Percentiles rank a stretch among this genome's conserved stretches.
These are phyloP conservation scores for Gortyna flavago DNA, from an alignment of 2,888 invertebrate genomes.

Conservation along the genomic window DNA sequence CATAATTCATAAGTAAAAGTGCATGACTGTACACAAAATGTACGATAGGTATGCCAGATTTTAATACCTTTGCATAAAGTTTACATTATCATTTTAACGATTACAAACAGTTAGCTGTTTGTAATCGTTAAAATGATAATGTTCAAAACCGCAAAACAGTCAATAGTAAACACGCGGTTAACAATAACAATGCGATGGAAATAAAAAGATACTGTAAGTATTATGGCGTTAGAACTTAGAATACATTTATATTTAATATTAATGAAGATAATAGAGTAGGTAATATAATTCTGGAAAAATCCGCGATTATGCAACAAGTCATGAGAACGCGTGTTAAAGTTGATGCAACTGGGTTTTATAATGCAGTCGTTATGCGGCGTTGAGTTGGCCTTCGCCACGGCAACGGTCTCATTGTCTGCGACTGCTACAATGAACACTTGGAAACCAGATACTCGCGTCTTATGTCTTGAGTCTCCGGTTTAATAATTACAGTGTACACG, in stretches of 20 bases:
- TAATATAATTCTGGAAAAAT: slow-evolving; percentile 52
- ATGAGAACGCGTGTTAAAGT: slow-evolving; percentile 73
- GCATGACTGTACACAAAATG: background rate
- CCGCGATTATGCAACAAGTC: slow-evolving; percentile 61
- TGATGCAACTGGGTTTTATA: slow-evolving; percentile 72
- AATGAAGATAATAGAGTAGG: slow-evolving; percentile 40
- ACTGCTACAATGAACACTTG: slow-evolving; percentile 85
- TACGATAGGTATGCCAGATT: background rate
- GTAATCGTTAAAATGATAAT: slow-evolving; percentile 49
- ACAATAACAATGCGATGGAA: slow-evolving; percentile 54
- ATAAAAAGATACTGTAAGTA: slow-evolving; percentile 37
- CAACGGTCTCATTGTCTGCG: slow-evolving; percentile 83
- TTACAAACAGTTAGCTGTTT: slow-evolving; percentile 14
- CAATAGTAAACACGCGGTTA: slow-evolving; percentile 59
- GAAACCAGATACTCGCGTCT: slow-evolving; percentile 87
- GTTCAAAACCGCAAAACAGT: slow-evolving; percentile 53
- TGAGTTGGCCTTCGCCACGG: slow-evolving; percentile 87
- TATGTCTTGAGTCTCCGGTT: slow-evolving; percentile 79
- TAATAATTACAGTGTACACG: slow-evolving; percentile 78
- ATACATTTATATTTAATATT: slow-evolving; percentile 52
- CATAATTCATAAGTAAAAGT: slow-evolving; percentile 39
- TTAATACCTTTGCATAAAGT: slow-evolving; percentile 5
- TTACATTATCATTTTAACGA: too few relatives aligned
- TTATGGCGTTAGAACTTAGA: slow-evolving; percentile 57
- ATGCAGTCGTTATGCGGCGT: slow-evolving; percentile 85